phyloP scores from a whole-genome alignment of 2,888 invertebrate species.

The Eubasilissa splendida region DNA sequence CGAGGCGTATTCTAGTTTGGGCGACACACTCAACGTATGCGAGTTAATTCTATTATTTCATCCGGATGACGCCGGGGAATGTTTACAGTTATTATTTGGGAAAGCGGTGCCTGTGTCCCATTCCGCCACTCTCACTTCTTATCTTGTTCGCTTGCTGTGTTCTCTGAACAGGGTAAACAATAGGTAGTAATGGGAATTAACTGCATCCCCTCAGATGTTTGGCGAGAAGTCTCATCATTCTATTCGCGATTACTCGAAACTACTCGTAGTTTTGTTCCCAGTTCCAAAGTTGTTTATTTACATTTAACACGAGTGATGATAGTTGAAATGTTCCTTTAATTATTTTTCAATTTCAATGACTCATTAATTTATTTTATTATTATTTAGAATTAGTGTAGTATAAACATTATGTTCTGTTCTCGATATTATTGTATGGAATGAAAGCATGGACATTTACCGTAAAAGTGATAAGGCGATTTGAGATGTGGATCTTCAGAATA shows the following conservation, averaged over 20 bases:
- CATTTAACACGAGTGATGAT: background rate
- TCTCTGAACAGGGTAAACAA: conserved; percentile 55
- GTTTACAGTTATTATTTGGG: conserved; percentile 56
- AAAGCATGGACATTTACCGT: too few relatives aligned
- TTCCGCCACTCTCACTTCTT: conserved; percentile 27
- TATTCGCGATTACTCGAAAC: background rate
- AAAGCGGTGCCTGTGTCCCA: conserved; percentile 28
- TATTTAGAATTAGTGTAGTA: background rate
- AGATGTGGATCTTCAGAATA: too few relatives aligned
- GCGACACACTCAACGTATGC: background rate
- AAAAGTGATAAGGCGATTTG: too few relatives aligned
- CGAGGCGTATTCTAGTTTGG: background rate
- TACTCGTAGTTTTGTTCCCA: background rate
- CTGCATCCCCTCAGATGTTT: conserved; percentile 51
- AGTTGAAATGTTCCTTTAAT: background rate
- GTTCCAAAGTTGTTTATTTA: conserved; percentile 2
- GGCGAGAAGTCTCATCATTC: conserved; percentile 3
- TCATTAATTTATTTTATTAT: background rate
- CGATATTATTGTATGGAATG: too few relatives aligned
- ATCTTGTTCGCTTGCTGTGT: conserved; percentile 46
- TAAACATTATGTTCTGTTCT: too few relatives aligned
- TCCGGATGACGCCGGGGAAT: conserved; percentile 50
- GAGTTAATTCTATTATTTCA: conserved; percentile 50
- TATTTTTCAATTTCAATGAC: background rate
- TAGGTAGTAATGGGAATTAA: conserved; percentile 55